Base-by-base conservation (phyloP, 2,113 vertebrate genomes). In the Himantopus leucocephalus region DNA sequence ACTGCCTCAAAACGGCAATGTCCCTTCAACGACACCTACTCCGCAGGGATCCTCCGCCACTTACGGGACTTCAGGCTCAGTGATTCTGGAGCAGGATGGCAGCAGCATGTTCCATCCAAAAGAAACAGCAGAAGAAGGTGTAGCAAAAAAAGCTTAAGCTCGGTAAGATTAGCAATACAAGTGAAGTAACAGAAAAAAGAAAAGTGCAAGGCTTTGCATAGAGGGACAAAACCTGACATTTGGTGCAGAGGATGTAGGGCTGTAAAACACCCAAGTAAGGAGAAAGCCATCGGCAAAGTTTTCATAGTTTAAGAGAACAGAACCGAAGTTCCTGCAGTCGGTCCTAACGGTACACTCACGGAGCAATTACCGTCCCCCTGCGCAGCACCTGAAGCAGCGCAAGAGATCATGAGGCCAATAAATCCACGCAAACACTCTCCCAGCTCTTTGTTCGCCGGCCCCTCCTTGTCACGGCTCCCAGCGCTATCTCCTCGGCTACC, bases 311-410 rank as follows among this genome's bases (percentile, higher is more conserved):
- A 30, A 56, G 10, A 26, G 52, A 35, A 9, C 7, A 19, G 55
- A 56, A 12, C 1, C 0, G 5, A n/a, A 55, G 78, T 19, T 83
- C 24, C 22, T 5, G 53, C 67, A 1, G 1, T 4, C 9, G 4
- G 6, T 17, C 12, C 35, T 17, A n/a, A 11, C 0, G 9, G 30
- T 2, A 1, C 17, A 5, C 30, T 43, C 75, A 0, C 0, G 5
- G 4, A 39, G 7, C 58, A 8, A n/a, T 4, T 3, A 4, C 3
- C 29, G 4, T 23, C 9, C 6, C 62, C 14, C 29, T 3, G 55
- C 5, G 2, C 4, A 3, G 64, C 2, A 22, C 2, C 59, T 1
- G 90, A 11, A 41, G 50, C 58, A 3, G 56, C 10, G 2, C 45
- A 10, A 0, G 63, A 32, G 22, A 7, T 9, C n/a, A 1, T 3